Base-by-base conservation (phyloP, 2,113 vertebrate species). In the Charadrius vociferus region DNA sequence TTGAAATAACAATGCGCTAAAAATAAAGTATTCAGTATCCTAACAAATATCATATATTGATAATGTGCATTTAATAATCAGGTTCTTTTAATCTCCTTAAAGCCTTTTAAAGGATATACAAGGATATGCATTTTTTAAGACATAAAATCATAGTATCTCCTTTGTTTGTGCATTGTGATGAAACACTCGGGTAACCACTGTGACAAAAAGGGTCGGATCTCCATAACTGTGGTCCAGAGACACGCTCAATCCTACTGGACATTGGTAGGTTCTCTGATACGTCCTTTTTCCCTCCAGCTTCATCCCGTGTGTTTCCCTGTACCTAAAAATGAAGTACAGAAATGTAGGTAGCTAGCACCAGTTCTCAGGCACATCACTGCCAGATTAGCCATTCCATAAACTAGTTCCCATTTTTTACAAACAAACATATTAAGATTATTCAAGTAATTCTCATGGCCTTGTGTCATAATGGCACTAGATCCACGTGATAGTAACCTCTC, bases 161-260 rank as follows among this genome's bases (percentile, higher is more conserved):
- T 71, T 45, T 7, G 5, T 37, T 36, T 56, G 18, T 68, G 17
- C 3, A 0, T 36, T 55, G 29, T 5, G 1, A 80, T 53, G 29
- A 59, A 86, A 53, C 24, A 30, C 45, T 83, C 58, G 14, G 12
- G 15, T 78, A 52, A 63, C 12, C 15, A 19, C 11, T 63, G 59
- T 39, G 29, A 50, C 36, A 52, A 59, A 75, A 34, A 29, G 17
- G 32, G 13, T 14, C 41, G 49, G 8, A 11, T 36, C 26, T 49
- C 43, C 34, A 5, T 32, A 79, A 56, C 49, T 36, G 32, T n/a
- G 18, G 4, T 56, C 13, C 17, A 56, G 30, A 49, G 20, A 37
- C 2, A 3, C 0, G 1, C 1, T 34, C 18, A 65, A 2, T 52
- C 18, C 12, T 50, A 4, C 20, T 29, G 56, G 8, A 63, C 41